Evolutionary conservation across 2,888 invertebrate species (phyloP), one percentile per base, ranked within the genome.

Genomic region (Pherbina coryleti): DNA sequence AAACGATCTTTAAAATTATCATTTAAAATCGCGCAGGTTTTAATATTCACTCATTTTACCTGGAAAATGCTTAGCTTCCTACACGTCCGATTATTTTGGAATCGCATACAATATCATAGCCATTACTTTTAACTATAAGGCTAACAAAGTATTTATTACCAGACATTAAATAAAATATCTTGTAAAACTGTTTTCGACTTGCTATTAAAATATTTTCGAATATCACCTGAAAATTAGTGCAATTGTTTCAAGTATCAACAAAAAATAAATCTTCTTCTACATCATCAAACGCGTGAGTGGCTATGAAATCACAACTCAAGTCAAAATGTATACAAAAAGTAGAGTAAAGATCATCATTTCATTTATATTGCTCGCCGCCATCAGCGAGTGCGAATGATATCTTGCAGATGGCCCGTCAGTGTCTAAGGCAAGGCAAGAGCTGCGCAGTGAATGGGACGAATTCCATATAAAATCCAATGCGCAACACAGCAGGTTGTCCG

Each of bases 301-400:
- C 64, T 64, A 31, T 31, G 17, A 28, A 31, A 64, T 64, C 64
- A 64, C 64, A 34, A 14, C 28, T 51, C 51, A 25, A 44, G 37
- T 67, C 19, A 69, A 64, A 69, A 69, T 69, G 69, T 69, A 69
- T 69, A 69, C 69, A 69, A 69, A 69, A 51, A 28, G 49, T 9
- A 51, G 51, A 60, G 60, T 28, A 60, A 14, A 69, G 22, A 70
- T n/a, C 53, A 53, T 70, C 53, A 31, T n/a, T 34, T 53, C 53
- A 70, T 70, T 70, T 34, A 53, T 70, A 17, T 62, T 34, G 64
- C 64, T 60, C 25, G 69, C 69, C 57, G 25, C 57, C 28, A 53
- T 28, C 55, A n/a, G 31, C 64, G 31, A 64, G 64, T 34, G 64
- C 70, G 70, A 34, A 67, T 70, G 70, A 53, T 53, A 34, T 9